Evolutionary conservation across 2,888 invertebrate species (phyloP).

Genomic region (Exephanes ischioxanthus): DNA sequence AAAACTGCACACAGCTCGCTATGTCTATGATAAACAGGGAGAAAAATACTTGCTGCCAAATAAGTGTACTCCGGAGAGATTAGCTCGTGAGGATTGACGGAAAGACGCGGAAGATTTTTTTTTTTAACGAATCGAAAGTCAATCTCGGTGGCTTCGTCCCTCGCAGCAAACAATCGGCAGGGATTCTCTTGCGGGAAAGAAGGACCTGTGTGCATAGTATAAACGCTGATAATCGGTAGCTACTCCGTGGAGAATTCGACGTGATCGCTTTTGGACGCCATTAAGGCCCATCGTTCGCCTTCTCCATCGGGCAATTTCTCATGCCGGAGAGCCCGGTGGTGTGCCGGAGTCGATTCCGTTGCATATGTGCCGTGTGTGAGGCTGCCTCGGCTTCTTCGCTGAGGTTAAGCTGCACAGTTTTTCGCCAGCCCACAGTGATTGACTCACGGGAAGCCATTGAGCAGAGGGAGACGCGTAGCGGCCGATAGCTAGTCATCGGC

Average conservation of each 20-base stretch:
- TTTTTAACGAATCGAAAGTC: slow-evolving; percentile 28
- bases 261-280: slow-evolving; percentile 70
- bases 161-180: background rate
- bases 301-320: slow-evolving; percentile 70
- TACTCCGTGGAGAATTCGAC: slow-evolving; percentile 60
- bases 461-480: background rate
- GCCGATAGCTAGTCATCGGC: slow-evolving; percentile 6
- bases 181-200: slow-evolving; percentile 30
- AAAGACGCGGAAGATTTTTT: slow-evolving; percentile 40
- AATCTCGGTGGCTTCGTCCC: slow-evolving; percentile 10
- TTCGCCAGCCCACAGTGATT: slow-evolving; percentile 7
- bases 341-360: slow-evolving; percentile 13
- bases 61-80: slow-evolving; percentile 52
- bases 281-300: slow-evolving; percentile 64
- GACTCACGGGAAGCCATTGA: background rate
- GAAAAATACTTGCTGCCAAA: slow-evolving; percentile 45
- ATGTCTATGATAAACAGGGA: background rate
- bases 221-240: slow-evolving; percentile 66
- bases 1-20: background rate
- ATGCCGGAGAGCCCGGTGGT: slow-evolving; percentile 43
- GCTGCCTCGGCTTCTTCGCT: background rate
- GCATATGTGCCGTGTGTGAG: slow-evolving; percentile 26
- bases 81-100: slow-evolving; percentile 63
- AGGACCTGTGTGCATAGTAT: slow-evolving; percentile 54
- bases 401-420: background rate